Evolutionary conservation across 2,113 vertebrate genomes (phyloP).

Genomic region (Muntiacus muntjak): DNA sequence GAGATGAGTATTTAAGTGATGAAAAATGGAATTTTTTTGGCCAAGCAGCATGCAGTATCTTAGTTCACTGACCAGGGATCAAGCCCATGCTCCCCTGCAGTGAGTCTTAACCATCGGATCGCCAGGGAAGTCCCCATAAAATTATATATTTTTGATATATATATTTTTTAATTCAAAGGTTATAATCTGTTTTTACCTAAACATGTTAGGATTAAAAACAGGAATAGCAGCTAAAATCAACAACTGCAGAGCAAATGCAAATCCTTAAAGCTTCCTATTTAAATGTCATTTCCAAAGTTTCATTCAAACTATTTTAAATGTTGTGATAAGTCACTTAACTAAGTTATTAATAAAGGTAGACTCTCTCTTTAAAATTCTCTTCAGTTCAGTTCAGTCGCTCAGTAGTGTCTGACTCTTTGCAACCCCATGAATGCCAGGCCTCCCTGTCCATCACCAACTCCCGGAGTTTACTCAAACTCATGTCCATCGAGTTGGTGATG

Average conservation of each 20-base stretch:
- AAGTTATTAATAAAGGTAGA: not conserved
- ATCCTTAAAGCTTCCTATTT: not conserved
- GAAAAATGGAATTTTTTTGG: not conserved
- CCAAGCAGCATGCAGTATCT: not conserved
- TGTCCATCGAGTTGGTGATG: too few species aligned
- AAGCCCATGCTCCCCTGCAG: not conserved
- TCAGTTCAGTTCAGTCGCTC: not conserved
- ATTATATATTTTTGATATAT: not conserved
- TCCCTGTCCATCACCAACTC: too few species aligned
- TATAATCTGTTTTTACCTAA: not conserved
- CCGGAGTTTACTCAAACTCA: too few species aligned
- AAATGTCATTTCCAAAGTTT: not conserved
- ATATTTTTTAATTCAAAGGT: slow-evolving; percentile 31
- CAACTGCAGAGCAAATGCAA: not conserved
- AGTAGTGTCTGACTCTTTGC: too few species aligned
- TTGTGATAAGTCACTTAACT: not conserved
- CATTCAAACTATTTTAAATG: not conserved
- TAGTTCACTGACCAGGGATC: not conserved
- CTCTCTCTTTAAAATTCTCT: not conserved
- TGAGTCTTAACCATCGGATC: not conserved
- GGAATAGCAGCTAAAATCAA: not conserved
- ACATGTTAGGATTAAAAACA: not conserved
- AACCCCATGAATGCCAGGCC: too few species aligned
- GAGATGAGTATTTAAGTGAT: not conserved
- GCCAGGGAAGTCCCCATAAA: not conserved